These are phyloP conservation scores for Eupithecia insigniata DNA, from an alignment of 2,888 invertebrate species.

Conservation along the genomic window DNA sequence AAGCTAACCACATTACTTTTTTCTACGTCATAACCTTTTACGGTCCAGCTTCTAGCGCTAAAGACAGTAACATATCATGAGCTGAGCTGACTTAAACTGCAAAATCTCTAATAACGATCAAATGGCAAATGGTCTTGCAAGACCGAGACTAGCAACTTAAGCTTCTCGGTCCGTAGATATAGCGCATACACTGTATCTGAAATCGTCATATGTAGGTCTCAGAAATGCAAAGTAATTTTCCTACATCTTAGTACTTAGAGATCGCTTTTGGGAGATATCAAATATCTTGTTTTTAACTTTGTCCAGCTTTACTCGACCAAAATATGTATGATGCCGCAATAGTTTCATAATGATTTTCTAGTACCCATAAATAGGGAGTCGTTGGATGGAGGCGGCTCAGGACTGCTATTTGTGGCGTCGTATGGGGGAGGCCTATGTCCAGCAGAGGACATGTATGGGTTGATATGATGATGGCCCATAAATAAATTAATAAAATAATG, in stretches of 20 bases:
- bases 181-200: background rate
- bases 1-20: background rate
- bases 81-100: slow-evolving; percentile 22
- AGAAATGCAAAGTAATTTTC: background rate
- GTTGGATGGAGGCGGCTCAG: too few species aligned
- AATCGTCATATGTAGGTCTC: background rate
- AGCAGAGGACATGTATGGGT: too few species aligned
- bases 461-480: too few species aligned
- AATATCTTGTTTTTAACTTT: background rate
- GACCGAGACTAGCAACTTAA: background rate
- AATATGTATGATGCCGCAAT: background rate
- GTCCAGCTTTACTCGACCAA: background rate
- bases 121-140: slow-evolving; percentile 14
- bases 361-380: too few species aligned
- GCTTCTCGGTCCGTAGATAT: background rate
- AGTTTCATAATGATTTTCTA: too few species aligned
- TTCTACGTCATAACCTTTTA: slow-evolving; percentile 25
- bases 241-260: background rate
- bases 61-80: slow-evolving; percentile 27
- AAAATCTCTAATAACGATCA: slow-evolving; percentile 32
- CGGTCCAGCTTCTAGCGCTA: slow-evolving; percentile 2
- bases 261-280: background rate
- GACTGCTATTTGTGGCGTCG: too few species aligned
- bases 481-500: too few species aligned
- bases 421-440: too few species aligned